Conservation (phyloP, 2,888 invertebrate genomes). For the Drosophila kanekoi region DNA sequence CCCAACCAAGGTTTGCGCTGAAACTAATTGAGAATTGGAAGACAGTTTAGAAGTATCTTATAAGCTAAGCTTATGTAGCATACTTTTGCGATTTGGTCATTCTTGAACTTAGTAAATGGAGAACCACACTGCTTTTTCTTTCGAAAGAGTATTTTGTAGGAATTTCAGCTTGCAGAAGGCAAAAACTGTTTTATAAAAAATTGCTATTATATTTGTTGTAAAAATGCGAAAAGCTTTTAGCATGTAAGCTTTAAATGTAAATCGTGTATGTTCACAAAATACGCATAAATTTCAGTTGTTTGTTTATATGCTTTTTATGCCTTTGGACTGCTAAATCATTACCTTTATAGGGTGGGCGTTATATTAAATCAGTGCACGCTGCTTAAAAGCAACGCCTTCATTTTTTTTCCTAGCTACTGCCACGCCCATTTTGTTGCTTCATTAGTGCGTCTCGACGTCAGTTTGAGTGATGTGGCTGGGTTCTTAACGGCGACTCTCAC, state of each 20-base stretch:
- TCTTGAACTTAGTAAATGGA: too few species aligned
- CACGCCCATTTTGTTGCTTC: conserved; percentile 66
- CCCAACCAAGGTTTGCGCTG: background rate
- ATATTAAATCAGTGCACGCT: conserved; percentile 41
- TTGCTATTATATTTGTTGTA: too few species aligned
- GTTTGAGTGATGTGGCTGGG: conserved; percentile 55
- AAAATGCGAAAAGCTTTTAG: too few species aligned
- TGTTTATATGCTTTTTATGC: background rate
- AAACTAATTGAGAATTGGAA: background rate
- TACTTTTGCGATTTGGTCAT: too few species aligned
- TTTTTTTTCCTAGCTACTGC: conserved; percentile 1
- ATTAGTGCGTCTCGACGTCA: conserved; percentile 56
- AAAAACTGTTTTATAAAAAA: too few species aligned
- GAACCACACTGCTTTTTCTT: too few species aligned
- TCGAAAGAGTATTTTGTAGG: too few species aligned
- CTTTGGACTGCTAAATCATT: background rate
- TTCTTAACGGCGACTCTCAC: conserved; percentile 24
- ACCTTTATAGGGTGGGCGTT: conserved; percentile 14
- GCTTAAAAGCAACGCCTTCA: conserved; percentile 39
- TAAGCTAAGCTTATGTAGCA: too few species aligned
- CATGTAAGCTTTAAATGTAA: background rate
- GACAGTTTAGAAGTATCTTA: background rate
- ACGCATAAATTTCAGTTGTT: background rate
- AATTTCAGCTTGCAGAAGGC: too few species aligned
- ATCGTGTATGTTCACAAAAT: background rate